Conservation (phyloP, 2,888 invertebrate genomes). For the Muscina levida region DNA sequence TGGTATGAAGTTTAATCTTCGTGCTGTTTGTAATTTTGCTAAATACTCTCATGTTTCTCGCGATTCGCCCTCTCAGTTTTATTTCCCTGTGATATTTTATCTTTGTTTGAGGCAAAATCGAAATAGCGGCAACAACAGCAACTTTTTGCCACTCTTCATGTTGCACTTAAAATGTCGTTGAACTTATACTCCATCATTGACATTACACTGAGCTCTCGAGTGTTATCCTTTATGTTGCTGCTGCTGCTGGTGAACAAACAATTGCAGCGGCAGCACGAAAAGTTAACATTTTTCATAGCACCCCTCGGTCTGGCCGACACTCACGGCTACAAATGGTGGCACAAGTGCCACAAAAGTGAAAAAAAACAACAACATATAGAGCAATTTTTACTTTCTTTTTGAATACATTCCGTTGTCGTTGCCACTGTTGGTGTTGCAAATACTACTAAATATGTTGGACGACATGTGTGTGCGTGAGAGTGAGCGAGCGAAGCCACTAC, state of each 20-base stretch:
- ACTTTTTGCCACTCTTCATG: constrained; percentile 62
- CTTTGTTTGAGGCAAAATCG: constrained; percentile 60
- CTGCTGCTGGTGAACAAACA: constrained; percentile 29
- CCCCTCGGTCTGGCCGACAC: constrained; percentile 5
- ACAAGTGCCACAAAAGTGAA: constrained; percentile 17
- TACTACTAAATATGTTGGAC: constrained; percentile 33
- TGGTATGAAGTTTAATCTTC: constrained; percentile 22
- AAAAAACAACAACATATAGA: constrained; percentile 22
- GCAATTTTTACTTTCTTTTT: constrained; percentile 38
- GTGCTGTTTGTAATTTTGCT: constrained; percentile 35
- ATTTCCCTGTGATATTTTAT: constrained; percentile 43
- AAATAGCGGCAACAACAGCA: constrained; percentile 42
- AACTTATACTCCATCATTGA: constrained; percentile 48
- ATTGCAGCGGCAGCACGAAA: constrained; percentile 37
- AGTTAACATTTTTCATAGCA: constrained; percentile 26
- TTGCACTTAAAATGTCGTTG: constrained; percentile 64
- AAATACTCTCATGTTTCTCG: constrained; percentile 9
- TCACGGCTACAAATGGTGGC: background rate
- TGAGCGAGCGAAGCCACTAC: too few species aligned
- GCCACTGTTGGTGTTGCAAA: constrained; percentile 23
- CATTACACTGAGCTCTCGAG: constrained; percentile 42
- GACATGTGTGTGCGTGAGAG: background rate
- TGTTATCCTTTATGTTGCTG: constrained; percentile 55
- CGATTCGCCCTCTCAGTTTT: constrained; percentile 33
- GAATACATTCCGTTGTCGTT: constrained; percentile 32